phyloP scores from a whole-genome alignment of 1,140 invertebrate genomes.

The Papilio polyxenes region DNA sequence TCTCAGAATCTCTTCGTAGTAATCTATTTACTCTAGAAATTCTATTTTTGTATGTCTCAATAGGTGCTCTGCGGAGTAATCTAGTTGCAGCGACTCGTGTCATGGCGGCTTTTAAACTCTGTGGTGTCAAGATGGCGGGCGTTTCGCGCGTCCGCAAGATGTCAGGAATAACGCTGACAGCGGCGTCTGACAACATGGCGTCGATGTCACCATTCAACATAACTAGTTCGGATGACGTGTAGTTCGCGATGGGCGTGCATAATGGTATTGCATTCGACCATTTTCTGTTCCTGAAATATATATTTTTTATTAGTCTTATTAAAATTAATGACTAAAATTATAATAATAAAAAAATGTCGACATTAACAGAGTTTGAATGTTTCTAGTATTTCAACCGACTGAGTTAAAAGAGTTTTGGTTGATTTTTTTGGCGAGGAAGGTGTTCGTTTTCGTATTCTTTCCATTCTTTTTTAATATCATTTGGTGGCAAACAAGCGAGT shows the following conservation, averaged over 20 bases:
- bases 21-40: constrained; percentile 69
- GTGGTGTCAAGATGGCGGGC: constrained; percentile 71
- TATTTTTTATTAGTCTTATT: constrained; percentile 1
- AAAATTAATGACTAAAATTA: neutral
- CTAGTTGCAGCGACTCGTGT: constrained; percentile 67
- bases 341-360: no score
- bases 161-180: constrained; percentile 59
- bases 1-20: constrained; percentile 66
- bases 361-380: neutral
- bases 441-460: no score
- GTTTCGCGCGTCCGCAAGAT: constrained; percentile 67
- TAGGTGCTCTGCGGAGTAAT: constrained; percentile 61
- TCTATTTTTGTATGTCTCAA: constrained; percentile 71
- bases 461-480: no score
- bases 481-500: no score
- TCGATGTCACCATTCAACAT: constrained; percentile 72
- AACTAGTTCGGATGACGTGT: constrained; percentile 64
- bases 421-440: no score
- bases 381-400: neutral
- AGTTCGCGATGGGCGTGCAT: constrained; percentile 78
- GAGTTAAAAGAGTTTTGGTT: no score
- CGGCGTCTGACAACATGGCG: constrained; percentile 77
- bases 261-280: constrained; percentile 92
- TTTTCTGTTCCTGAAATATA: constrained; percentile 84
- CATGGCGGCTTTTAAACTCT: constrained; percentile 73